Conservation (phyloP, 2,113 vertebrate species). For the Taxidea taxus region DNA sequence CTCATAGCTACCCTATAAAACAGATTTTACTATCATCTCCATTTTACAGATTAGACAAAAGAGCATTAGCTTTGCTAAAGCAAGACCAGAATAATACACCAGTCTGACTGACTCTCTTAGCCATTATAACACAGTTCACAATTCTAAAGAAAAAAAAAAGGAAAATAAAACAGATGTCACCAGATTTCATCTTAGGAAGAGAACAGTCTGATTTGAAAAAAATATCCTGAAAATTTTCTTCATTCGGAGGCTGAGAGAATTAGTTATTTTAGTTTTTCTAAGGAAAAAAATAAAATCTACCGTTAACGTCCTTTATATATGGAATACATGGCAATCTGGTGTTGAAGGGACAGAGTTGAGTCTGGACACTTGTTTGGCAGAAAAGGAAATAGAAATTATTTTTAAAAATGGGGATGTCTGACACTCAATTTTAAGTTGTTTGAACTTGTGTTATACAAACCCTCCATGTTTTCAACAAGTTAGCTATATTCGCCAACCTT, state of each 20-base stretch:
- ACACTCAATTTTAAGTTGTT: background rate
- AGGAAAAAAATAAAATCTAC: background rate
- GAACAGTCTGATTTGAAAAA: background rate
- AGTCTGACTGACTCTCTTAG: background rate
- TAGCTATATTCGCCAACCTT: background rate
- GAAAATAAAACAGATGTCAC: background rate
- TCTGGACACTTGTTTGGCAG: background rate
- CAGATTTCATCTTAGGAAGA: background rate
- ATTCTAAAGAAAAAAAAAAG: background rate
- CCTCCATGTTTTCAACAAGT: background rate
- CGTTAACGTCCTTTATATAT: background rate
- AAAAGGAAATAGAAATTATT: background rate
- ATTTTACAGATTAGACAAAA: background rate
- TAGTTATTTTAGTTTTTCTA: background rate
- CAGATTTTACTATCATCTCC: background rate
- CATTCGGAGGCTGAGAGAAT: background rate
- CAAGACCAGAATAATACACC: background rate
- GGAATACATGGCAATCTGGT: background rate
- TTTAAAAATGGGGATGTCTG: background rate
- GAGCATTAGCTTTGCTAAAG: background rate
- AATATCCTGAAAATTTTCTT: background rate
- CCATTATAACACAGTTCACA: background rate
- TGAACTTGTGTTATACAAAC: background rate
- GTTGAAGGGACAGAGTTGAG: background rate
- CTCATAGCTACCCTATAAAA: background rate